Evolutionary conservation across 1,140 invertebrate genomes (phyloP).

Genomic region (Drosophila kikkawai): DNA sequence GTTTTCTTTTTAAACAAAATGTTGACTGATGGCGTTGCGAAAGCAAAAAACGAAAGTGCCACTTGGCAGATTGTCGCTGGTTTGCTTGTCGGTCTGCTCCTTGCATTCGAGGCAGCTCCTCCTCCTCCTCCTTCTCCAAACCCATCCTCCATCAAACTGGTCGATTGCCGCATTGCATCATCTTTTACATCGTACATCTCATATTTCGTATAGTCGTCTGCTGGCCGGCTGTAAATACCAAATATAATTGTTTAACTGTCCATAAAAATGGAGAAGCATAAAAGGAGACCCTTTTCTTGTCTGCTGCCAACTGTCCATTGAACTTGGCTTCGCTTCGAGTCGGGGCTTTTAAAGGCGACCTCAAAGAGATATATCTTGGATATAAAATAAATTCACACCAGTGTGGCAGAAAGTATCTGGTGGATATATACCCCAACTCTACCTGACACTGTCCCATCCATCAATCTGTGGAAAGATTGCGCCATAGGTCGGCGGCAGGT

Average conservation of each 20-base stretch:
- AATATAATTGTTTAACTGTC: slow-evolving; percentile 81
- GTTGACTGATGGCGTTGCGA: slow-evolving; percentile 39
- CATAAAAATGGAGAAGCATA: slow-evolving; percentile 71
- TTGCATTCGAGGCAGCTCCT: slow-evolving; percentile 39
- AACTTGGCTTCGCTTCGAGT: slow-evolving; percentile 46
- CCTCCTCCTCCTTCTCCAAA: background rate
- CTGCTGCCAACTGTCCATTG: slow-evolving; percentile 57
- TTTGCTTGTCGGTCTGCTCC: slow-evolving; percentile 30
- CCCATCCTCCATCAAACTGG: slow-evolving; percentile 7
- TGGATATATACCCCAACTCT: slow-evolving; percentile 21
- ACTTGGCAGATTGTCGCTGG: slow-evolving; percentile 44
- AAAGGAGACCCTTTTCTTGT: slow-evolving; percentile 75
- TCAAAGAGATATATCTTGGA: slow-evolving; percentile 65
- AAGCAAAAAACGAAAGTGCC: slow-evolving; percentile 69
- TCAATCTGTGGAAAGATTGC: slow-evolving; percentile 49
- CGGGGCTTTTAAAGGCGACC: slow-evolving; percentile 10
- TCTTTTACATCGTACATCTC: slow-evolving; percentile 63
- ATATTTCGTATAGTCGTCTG: slow-evolving; percentile 55
- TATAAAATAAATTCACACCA: slow-evolving; percentile 74
- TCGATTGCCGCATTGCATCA: slow-evolving; percentile 67
- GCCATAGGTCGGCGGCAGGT: slow-evolving; percentile 55
- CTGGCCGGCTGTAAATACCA: slow-evolving; percentile 72
- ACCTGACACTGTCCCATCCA: slow-evolving; percentile 55
- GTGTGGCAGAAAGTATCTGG: slow-evolving; percentile 53
- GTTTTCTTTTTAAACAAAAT: slow-evolving; percentile 32